Evolutionary conservation across 2,888 invertebrate genomes (phyloP), one percentile per base, ranked within the genome.

Genomic region (Nineta flava): DNA sequence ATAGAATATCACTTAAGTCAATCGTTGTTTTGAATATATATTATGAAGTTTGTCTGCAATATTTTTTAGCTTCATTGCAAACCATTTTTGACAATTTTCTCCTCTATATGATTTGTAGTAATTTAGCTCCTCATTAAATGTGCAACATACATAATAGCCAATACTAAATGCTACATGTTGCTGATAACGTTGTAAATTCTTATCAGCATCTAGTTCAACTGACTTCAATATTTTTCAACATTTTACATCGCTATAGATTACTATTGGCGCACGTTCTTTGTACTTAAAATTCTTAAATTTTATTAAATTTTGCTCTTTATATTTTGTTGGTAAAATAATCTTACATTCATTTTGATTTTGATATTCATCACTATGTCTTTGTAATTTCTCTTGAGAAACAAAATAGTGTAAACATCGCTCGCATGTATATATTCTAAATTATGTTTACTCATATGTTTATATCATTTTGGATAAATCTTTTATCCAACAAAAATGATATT

Each of bases 91-190:
- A 43, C 57, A 56, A 51, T 57, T 53, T 31, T n/a, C 9, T 31
- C 56, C 53, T 19, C 55, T 48, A 53, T 56, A 52, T 16, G 51
- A 51, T 4, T 50, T 46, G 48, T 51, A 57, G 46, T 50, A 49
- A 12, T 57, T 59, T 26, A 54, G 31, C 1, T n/a, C 19, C 40
- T 57, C 53, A 54, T 60, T 56, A 49, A 55, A 56, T 10, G 51
- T 52, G 50, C 58, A 58, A 45, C 56, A 53, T 6, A 59, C 48
- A 54, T 57, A 58, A 44, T 55, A 58, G 3, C 53, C 57, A 13
- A 55, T 53, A 50, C 54, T 55, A 46, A 50, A 56, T 7, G 55
- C 46, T 16, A 45, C 48, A 52, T 53, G 54, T 34, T 55, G 15
- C 48, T 53, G 54, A 52, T 52, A 53, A 16, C 41, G n/a, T 9